phyloP scores from a whole-genome alignment of 2,113 vertebrate species.

The Ivindomyrus marchei region DNA sequence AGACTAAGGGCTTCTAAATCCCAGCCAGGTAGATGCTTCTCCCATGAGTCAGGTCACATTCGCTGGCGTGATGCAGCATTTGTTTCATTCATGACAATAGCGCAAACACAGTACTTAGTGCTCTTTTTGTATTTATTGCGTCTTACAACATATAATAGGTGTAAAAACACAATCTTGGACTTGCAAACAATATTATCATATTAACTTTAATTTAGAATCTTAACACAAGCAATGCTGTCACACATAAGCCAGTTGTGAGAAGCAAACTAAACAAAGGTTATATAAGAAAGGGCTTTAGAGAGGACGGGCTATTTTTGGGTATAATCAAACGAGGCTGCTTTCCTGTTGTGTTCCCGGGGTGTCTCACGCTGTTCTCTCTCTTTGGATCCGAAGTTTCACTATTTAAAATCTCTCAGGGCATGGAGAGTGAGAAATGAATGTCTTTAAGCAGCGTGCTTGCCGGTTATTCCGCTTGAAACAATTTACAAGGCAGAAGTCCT shows the following conservation, averaged over 20 bases:
- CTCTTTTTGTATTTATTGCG: neutral
- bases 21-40: neutral
- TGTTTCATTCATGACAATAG: neutral
- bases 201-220: conserved; percentile 7
- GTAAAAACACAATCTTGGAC: neutral
- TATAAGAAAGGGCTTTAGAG: neutral
- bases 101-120: neutral
- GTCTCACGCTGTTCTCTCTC: neutral
- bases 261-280: conserved; percentile 19
- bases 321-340: neutral
- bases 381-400: neutral
- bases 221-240: neutral
- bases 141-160: neutral
- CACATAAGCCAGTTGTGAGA: neutral
- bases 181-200: neutral
- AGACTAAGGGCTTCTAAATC: neutral
- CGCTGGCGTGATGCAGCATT: neutral
- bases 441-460: no score
- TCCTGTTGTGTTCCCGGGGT: neutral
- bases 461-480: neutral
- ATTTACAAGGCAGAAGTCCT: neutral
- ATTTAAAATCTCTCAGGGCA: conserved; percentile 11
- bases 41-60: neutral
- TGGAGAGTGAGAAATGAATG: neutral
- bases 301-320: conserved; percentile 7